phyloP scores from a whole-genome alignment of 2,797 vertebrate genomes.

The Sebastes taczanowskii region DNA sequence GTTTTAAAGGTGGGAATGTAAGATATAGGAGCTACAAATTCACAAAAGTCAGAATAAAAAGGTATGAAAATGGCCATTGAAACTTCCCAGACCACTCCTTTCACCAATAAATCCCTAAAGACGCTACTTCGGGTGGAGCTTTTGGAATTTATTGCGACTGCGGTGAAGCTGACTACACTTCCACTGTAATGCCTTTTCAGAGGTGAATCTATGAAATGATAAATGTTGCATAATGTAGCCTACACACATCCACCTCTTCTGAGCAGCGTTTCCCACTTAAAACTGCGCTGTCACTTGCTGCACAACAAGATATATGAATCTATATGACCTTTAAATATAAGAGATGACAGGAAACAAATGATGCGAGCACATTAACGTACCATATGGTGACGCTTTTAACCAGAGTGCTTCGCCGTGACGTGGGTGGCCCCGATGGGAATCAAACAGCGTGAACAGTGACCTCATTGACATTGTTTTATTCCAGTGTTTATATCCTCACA shows the following conservation, averaged over 20 bases:
- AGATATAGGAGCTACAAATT: neutral
- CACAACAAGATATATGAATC: neutral
- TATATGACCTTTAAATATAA: neutral
- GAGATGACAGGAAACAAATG: slow-evolving; percentile 42
- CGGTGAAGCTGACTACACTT: neutral
- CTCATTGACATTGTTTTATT: slow-evolving; percentile 28
- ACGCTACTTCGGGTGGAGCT: neutral
- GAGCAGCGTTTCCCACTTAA: neutral
- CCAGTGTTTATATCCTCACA: slow-evolving; percentile 18
- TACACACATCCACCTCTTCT: neutral
- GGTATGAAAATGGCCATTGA: neutral
- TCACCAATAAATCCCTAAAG: neutral
- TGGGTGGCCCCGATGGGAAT: slow-evolving; percentile 47
- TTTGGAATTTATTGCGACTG: neutral
- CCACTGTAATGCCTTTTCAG: neutral
- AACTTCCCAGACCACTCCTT: neutral
- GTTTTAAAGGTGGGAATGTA: neutral
- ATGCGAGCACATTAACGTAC: slow-evolving; percentile 34
- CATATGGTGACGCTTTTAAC: slow-evolving; percentile 34
- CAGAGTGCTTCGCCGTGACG: slow-evolving; percentile 12
- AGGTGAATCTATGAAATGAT: neutral
- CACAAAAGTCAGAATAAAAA: neutral
- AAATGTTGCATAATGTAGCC: neutral
- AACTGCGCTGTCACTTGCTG: neutral
- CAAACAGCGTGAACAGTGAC: slow-evolving; percentile 13